A percentile compares a stretch with the other conserved stretches of the same genome.
Conservation (phyloP, 2,113 vertebrate genomes). For the Tyto alba region DNA sequence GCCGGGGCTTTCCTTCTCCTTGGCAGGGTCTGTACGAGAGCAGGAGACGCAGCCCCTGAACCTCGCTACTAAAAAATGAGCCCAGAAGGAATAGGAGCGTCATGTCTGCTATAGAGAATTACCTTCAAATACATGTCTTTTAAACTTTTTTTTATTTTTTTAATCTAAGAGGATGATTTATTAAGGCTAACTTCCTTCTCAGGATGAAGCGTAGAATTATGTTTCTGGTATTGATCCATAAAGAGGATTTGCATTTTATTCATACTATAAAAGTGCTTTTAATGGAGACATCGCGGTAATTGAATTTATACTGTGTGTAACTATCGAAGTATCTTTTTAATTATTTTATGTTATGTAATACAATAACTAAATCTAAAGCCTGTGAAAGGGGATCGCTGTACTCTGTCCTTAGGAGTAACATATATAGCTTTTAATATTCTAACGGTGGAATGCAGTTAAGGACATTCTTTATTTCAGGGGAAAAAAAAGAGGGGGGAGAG, state of each 20-base stretch:
- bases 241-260: constrained; percentile 83
- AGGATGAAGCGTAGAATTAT: constrained; percentile 75
- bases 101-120: constrained; percentile 28
- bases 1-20: neutral
- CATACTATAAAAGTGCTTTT: constrained; percentile 80
- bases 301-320: constrained; percentile 81
- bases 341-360: constrained; percentile 78
- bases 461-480: constrained; percentile 69
- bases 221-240: constrained; percentile 78
- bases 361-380: constrained; percentile 74
- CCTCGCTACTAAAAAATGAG: neutral
- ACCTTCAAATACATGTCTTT: constrained; percentile 37
- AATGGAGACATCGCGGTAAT: constrained; percentile 79
- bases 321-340: constrained; percentile 76
- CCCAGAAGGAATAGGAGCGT: neutral
- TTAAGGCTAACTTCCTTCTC: constrained; percentile 71
- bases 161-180: constrained; percentile 66
- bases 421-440: constrained; percentile 76
- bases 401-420: constrained; percentile 68
- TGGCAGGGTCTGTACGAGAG: neutral
- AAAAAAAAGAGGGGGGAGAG: neutral
- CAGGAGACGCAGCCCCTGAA: neutral
- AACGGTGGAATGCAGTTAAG: constrained; percentile 69
- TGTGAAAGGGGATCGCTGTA: constrained; percentile 63
- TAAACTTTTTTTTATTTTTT: constrained; percentile 26